Percentiles rank a stretch among this genome's conserved stretches.
phyloP scores from a whole-genome alignment of 2,113 vertebrate genomes.

The Strigops habroptila region DNA sequence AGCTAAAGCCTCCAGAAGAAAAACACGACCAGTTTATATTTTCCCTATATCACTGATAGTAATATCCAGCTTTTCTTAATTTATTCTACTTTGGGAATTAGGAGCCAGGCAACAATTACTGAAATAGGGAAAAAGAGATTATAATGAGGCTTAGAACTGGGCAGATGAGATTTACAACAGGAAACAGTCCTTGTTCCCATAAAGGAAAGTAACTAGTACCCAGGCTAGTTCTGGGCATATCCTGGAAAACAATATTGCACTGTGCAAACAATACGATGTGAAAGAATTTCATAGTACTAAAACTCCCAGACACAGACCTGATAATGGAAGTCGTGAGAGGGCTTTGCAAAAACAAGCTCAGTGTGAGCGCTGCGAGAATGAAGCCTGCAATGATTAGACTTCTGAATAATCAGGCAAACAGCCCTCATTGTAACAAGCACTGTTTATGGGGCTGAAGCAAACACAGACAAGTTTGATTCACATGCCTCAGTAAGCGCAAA shows the following conservation, averaged over 20 bases:
- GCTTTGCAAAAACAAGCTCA: conserved; percentile 22
- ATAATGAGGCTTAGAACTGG: not conserved
- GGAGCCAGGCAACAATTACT: not conserved
- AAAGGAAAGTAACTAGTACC: not conserved
- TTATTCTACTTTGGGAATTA: not conserved
- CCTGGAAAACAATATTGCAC: not conserved
- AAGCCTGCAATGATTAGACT: not conserved
- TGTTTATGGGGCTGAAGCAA: conserved; percentile 32
- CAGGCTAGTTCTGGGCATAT: not conserved
- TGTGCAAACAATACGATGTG: not conserved
- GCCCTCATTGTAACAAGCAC: not conserved
- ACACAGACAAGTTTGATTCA: conserved; percentile 43
- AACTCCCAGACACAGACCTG: not conserved
- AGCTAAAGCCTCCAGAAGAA: conserved; percentile 16
- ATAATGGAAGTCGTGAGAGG: not conserved
- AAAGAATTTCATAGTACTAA: conserved; percentile 3
- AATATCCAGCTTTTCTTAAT: conserved; percentile 21
- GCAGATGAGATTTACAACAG: not conserved
- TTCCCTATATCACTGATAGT: not conserved
- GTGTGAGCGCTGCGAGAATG: not conserved
- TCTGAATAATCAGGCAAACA: conserved; percentile 41
- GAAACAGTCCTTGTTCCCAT: not conserved
- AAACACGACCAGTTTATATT: not conserved
- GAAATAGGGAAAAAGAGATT: not conserved
- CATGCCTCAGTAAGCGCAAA: conserved; percentile 50